A percentile compares a stretch with the other conserved stretches of the same genome.
Evolutionary conservation across 2,113 vertebrate species (phyloP).

Genomic region (Sorex araneus): DNA sequence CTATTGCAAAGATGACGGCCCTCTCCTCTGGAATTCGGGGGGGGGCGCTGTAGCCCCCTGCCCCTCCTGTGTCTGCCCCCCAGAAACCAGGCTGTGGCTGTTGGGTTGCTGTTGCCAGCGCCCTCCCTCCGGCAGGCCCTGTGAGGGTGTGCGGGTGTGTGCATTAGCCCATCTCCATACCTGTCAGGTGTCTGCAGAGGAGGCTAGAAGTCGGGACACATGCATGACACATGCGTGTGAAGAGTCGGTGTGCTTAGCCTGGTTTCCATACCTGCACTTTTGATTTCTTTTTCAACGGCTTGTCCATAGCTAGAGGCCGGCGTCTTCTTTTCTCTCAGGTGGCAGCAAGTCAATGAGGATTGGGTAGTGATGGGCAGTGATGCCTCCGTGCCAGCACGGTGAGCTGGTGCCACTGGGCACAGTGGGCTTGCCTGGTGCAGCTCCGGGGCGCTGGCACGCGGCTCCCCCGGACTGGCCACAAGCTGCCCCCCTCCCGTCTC

Average conservation of each 20-base stretch:
- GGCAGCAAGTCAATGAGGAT: too few relatives aligned
- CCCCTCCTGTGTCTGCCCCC: too few relatives aligned
- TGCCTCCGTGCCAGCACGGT: too few relatives aligned
- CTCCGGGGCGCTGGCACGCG: too few relatives aligned
- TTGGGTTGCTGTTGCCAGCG: not conserved
- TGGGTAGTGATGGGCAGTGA: too few relatives aligned
- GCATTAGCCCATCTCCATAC: not conserved
- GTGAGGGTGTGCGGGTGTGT: not conserved
- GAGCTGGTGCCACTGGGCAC: too few relatives aligned
- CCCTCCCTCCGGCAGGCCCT: not conserved
- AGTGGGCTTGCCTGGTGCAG: too few relatives aligned
- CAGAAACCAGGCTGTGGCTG: too few relatives aligned
- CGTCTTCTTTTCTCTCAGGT: too few relatives aligned
- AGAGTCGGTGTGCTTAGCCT: not conserved
- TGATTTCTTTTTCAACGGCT: not conserved
- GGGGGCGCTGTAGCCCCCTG: too few relatives aligned
- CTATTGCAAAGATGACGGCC: not conserved
- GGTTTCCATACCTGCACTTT: not conserved
- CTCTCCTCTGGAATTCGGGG: not conserved
- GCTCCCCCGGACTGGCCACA: too few relatives aligned
- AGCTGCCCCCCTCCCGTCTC: too few relatives aligned
- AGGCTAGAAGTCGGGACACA: not conserved
- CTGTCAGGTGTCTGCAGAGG: not conserved
- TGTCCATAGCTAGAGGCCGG: not conserved
- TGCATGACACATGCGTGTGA: not conserved